Evolutionary conservation across 2,797 vertebrate species (phyloP).

Genomic region (Sebastes steindachneri): DNA sequence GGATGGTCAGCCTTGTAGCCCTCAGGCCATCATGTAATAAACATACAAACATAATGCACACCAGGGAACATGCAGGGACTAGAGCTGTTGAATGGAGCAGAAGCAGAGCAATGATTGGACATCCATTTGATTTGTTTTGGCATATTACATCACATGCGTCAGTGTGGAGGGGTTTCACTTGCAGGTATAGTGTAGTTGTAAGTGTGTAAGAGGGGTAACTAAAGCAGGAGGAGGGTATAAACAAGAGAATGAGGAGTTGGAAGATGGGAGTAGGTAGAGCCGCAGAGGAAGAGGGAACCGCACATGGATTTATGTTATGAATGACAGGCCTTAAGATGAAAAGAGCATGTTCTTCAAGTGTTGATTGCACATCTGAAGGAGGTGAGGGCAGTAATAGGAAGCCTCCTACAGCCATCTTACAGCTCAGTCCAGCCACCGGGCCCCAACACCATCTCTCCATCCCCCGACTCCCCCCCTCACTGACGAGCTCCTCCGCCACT

Average conservation of each 20-base stretch:
- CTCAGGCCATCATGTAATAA: conserved; percentile 64
- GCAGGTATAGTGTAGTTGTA: neutral
- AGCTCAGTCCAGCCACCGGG: conserved; percentile 30
- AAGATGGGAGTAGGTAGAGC: conserved; percentile 1
- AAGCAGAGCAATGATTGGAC: conserved; percentile 23
- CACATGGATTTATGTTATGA: conserved; percentile 70
- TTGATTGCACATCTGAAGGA: conserved; percentile 73
- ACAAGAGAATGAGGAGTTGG: neutral
- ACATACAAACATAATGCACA: conserved; percentile 6
- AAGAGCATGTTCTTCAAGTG: conserved; percentile 63
- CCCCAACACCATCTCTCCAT: conserved; percentile 30
- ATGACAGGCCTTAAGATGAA: conserved; percentile 67
- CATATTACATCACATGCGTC: neutral
- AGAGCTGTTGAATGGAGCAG: conserved; percentile 5
- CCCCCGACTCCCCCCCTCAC: conserved; percentile 9
- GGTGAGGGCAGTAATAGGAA: conserved; percentile 52
- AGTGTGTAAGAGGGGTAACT: neutral
- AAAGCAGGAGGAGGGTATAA: neutral
- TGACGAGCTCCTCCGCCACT: conserved; percentile 57
- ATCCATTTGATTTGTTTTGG: conserved; percentile 37
- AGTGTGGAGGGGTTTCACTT: neutral
- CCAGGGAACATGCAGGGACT: conserved; percentile 8
- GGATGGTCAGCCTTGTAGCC: conserved; percentile 60
- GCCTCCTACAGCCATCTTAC: conserved; percentile 40
- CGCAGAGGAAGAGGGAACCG: conserved; percentile 8